These are phyloP conservation scores for Taxidea taxus DNA, from an alignment of 2,113 vertebrate species.

Conservation along the genomic window DNA sequence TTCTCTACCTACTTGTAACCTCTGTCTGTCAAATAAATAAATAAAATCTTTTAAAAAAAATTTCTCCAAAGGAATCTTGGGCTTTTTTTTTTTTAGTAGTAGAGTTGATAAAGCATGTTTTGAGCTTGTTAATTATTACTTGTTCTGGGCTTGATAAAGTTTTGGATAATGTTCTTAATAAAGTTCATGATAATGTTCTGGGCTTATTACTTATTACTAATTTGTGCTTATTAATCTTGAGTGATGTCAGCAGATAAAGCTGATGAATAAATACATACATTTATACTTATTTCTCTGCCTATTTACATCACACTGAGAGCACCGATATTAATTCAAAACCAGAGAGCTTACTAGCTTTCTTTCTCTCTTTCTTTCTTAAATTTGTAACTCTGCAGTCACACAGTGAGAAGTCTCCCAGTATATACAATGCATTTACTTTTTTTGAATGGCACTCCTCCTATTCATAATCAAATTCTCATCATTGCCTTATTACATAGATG, in stretches of 20 bases:
- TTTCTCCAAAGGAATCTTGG: neutral
- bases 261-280: neutral
- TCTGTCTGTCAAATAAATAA: too few relatives aligned
- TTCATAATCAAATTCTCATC: neutral
- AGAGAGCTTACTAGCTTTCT: neutral
- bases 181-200: too few relatives aligned
- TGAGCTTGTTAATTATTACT: neutral
- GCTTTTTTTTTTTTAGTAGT: neutral
- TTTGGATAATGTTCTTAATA: too few relatives aligned
- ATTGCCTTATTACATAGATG: neutral
- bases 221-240: neutral
- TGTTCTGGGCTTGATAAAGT: too few relatives aligned
- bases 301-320: neutral
- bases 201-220: too few relatives aligned
- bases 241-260: neutral
- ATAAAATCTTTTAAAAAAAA: neutral
- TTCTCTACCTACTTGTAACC: too few relatives aligned
- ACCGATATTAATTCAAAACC: neutral
- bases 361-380: neutral
- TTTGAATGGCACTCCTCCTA: neutral
- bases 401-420: neutral
- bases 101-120: neutral
- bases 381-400: neutral
- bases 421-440: too few relatives aligned
- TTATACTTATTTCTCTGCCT: neutral